These are phyloP conservation scores for Drosophila austrosaltans DNA, from an alignment of 2,888 invertebrate species.

Conservation along the genomic window DNA sequence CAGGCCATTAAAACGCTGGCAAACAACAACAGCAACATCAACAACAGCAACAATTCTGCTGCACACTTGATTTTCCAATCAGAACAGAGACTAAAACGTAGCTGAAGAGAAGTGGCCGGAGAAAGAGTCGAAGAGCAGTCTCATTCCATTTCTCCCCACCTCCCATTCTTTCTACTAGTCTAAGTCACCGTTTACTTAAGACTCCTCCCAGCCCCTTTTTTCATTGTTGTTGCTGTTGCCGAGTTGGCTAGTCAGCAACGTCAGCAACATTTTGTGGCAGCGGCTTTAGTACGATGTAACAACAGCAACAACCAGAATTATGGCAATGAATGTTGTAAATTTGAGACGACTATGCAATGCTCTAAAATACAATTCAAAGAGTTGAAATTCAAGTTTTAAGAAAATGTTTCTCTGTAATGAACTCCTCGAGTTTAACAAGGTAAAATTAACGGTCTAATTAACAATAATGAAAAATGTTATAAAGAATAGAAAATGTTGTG, in stretches of 20 bases:
- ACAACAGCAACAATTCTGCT: constrained; percentile 7
- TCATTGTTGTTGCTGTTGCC: constrained; percentile 27
- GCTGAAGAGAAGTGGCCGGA: neutral
- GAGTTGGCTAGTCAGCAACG: constrained; percentile 51
- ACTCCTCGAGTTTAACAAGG: no score
- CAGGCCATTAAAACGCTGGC: constrained; percentile 74
- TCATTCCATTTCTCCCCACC: constrained; percentile 1
- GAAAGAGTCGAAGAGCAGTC: neutral
- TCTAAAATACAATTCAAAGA: neutral
- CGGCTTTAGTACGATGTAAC: constrained; percentile 36
- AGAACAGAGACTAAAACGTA: constrained; percentile 46
- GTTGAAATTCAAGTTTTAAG: neutral
- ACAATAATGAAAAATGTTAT: no score
- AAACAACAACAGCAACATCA: constrained; percentile 46
- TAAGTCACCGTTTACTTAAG: constrained; percentile 18
- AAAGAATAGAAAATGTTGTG: no score
- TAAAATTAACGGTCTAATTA: no score
- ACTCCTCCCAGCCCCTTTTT: neutral
- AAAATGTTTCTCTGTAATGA: neutral
- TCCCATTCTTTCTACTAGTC: constrained; percentile 26
- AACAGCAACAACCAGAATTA: constrained; percentile 40
- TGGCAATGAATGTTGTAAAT: neutral
- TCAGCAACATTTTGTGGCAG: constrained; percentile 63
- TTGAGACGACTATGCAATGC: constrained; percentile 14
- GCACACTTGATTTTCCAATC: constrained; percentile 75